Percentiles rank a stretch among this genome's conserved stretches.
Evolutionary conservation across 1,140 invertebrate genomes (phyloP).

Genomic region (Ridgeia piscesae): DNA sequence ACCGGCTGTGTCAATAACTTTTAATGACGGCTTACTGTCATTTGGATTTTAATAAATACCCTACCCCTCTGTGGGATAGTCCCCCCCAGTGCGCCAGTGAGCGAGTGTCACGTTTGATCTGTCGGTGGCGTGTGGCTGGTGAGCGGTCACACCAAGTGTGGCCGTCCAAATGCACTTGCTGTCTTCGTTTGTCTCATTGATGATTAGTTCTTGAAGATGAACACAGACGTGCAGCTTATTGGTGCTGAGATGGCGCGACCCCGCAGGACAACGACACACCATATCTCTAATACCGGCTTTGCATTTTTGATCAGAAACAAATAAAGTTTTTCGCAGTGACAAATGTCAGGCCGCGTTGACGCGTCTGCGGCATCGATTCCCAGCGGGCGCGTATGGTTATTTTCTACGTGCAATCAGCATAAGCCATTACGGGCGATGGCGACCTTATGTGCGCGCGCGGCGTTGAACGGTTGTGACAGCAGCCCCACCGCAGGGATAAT

Average conservation of each 20-base stretch:
- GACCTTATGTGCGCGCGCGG: background rate
- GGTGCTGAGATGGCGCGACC: background rate
- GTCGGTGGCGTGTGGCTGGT: background rate
- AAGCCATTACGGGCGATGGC: background rate
- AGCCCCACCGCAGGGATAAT: background rate
- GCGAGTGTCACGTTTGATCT: background rate
- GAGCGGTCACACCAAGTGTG: background rate
- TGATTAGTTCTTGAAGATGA: background rate
- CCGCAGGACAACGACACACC: background rate
- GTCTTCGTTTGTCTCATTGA: background rate
- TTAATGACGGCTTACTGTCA: background rate
- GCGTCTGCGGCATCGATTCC: background rate
- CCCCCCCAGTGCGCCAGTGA: background rate
- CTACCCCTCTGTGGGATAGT: background rate
- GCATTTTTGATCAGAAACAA: slow-evolving; percentile 6
- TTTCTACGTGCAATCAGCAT: background rate
- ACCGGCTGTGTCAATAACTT: background rate
- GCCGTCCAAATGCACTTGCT: background rate
- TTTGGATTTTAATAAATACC: background rate
- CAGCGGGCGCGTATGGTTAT: background rate
- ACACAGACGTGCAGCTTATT: background rate
- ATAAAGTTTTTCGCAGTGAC: background rate
- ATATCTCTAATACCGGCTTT: background rate
- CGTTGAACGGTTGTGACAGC: background rate
- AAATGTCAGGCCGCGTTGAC: background rate